These are phyloP conservation scores for Xiphophorus hellerii DNA, from an alignment of 2,113 vertebrate genomes.

Conservation along the genomic window DNA sequence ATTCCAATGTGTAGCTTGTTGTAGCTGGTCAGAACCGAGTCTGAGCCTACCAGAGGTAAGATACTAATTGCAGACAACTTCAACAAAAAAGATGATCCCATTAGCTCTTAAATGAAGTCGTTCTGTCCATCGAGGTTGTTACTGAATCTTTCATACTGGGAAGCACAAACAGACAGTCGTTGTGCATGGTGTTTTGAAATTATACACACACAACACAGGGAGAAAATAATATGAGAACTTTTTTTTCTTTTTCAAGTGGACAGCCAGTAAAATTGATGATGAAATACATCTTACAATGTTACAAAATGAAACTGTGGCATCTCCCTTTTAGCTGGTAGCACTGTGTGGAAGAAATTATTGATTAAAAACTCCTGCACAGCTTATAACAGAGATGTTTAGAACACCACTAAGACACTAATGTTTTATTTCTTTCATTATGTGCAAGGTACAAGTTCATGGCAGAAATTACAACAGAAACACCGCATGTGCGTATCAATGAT, in stretches of 20 bases:
- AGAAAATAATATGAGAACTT: slow-evolving; percentile 50
- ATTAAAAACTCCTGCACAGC: slow-evolving; percentile 33
- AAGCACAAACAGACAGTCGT: background rate
- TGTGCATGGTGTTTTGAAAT: slow-evolving; percentile 12
- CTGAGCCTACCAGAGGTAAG: too few relatives aligned
- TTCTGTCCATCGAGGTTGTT: slow-evolving; percentile 1
- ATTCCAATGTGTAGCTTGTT: background rate
- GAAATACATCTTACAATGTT: slow-evolving; percentile 57
- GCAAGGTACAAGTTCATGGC: slow-evolving; percentile 67
- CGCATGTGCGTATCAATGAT: slow-evolving; percentile 41
- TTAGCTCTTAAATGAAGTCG: background rate
- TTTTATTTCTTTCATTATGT: slow-evolving; percentile 56
- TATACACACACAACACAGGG: slow-evolving; percentile 34
- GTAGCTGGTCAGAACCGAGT: background rate
- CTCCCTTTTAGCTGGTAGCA: slow-evolving; percentile 20
- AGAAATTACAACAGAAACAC: slow-evolving; percentile 70
- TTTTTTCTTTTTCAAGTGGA: slow-evolving; percentile 68
- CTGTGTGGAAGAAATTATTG: slow-evolving; percentile 13
- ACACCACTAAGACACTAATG: slow-evolving; percentile 43
- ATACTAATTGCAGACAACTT: background rate
- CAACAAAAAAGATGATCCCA: slow-evolving; percentile 2
- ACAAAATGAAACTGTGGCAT: slow-evolving; percentile 47
- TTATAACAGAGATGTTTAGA: slow-evolving; percentile 46
- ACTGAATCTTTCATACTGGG: background rate
- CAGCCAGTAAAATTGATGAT: slow-evolving; percentile 53